Percentiles rank a stretch among this genome's conserved stretches.
phyloP scores from a whole-genome alignment of 1,140 invertebrate genomes.

The Drosophila quadrilineata region DNA sequence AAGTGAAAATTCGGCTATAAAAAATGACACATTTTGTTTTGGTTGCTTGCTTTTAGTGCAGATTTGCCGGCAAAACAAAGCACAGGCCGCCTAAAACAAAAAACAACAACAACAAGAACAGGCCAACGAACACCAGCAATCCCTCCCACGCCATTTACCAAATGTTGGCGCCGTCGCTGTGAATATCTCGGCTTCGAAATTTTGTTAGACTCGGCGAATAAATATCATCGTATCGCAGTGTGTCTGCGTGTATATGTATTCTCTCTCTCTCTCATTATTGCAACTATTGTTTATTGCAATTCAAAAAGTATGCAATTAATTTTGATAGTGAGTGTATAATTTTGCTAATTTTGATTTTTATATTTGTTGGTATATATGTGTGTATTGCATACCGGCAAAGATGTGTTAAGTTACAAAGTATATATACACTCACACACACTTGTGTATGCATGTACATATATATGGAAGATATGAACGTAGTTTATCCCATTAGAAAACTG shows the following conservation, averaged over 20 bases:
- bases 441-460: background rate
- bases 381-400: conserved; percentile 16
- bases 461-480: too few relatives aligned
- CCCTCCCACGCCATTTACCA: background rate
- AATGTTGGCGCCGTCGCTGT: conserved; percentile 54
- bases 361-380: conserved; percentile 13
- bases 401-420: conserved; percentile 20
- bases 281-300: conserved; percentile 40
- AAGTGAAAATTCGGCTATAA: conserved; percentile 39
- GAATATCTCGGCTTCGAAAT: conserved; percentile 26
- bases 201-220: conserved; percentile 23
- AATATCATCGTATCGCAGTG: conserved; percentile 7
- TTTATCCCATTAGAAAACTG: conserved; percentile 68
- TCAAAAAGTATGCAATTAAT: conserved; percentile 42
- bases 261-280: conserved; percentile 5
- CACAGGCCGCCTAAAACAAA: conserved; percentile 14
- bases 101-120: conserved; percentile 13
- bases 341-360: background rate
- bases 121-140: too few relatives aligned
- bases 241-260: conserved; percentile 1
- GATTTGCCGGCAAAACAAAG: conserved; percentile 70
- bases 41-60: conserved; percentile 41
- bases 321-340: too few relatives aligned
- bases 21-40: conserved; percentile 37
- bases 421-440: conserved; percentile 4